phyloP scores from a whole-genome alignment of 2,888 invertebrate species.

The Acanthosepion esculentum region DNA sequence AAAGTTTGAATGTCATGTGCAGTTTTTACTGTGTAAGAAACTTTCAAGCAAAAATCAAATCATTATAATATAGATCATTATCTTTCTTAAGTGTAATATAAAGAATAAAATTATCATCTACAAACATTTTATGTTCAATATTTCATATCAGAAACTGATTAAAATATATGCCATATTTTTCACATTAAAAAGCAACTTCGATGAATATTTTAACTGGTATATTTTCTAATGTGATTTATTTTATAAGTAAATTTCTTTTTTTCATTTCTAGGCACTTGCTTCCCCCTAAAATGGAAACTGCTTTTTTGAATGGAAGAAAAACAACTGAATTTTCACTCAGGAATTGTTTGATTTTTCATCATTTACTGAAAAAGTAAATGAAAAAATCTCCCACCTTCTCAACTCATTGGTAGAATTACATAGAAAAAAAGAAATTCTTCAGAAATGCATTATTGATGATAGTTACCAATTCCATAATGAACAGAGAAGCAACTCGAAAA shows the following conservation, averaged over 20 bases:
- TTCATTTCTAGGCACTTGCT: neutral
- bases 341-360: neutral
- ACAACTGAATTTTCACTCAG: neutral
- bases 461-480: neutral
- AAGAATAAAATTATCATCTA: too few species aligned
- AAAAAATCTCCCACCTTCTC: neutral
- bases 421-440: neutral
- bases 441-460: neutral
- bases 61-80: too few species aligned
- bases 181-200: too few species aligned
- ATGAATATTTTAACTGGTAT: too few species aligned
- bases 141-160: too few species aligned
- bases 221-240: too few species aligned
- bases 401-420: neutral
- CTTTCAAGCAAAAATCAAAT: too few species aligned
- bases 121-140: too few species aligned
- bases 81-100: too few species aligned
- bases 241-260: neutral
- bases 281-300: neutral
- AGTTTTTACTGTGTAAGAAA: too few species aligned
- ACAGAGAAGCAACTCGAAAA: neutral
- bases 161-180: too few species aligned
- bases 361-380: neutral
- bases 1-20: too few species aligned
- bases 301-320: neutral